Percentiles rank a stretch among this genome's conserved stretches.
phyloP scores from a whole-genome alignment of 2,797 vertebrate species.

The Lithobates sylvaticus region DNA sequence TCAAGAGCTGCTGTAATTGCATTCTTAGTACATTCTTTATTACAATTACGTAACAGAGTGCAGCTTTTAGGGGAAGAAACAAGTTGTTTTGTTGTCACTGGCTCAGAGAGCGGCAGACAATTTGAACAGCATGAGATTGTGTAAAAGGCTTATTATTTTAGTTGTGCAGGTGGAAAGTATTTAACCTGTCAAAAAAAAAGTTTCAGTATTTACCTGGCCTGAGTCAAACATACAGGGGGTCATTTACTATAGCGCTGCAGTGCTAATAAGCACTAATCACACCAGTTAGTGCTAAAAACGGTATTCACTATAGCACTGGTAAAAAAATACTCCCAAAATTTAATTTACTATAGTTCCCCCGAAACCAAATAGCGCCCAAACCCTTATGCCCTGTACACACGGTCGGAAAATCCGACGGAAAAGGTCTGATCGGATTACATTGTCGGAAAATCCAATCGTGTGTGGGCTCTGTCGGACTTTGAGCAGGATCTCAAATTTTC shows the following conservation, averaged over 20 bases:
- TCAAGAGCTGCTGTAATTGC: constrained; percentile 35
- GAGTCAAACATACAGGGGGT: background rate
- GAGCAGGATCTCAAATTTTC: too few species aligned
- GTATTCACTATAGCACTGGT: too few species aligned
- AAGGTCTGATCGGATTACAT: too few species aligned
- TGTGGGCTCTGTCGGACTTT: too few species aligned
- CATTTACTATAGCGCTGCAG: background rate
- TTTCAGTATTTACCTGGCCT: constrained; percentile 20
- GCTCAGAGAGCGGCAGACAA: constrained; percentile 36
- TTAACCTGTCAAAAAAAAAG: constrained; percentile 43
- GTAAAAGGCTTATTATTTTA: constrained; percentile 47
- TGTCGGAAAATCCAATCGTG: too few species aligned
- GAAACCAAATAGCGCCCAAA: too few species aligned
- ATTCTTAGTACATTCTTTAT: constrained; percentile 51
- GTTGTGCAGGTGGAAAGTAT: constrained; percentile 11
- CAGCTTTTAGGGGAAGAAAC: constrained; percentile 47
- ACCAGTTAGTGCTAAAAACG: too few species aligned
- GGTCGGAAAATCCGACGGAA: too few species aligned
- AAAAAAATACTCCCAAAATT: too few species aligned
- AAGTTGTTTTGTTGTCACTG: constrained; percentile 55
- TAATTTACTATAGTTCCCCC: too few species aligned
- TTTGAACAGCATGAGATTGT: constrained; percentile 43
- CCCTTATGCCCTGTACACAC: too few species aligned
- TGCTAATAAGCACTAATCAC: too few species aligned
- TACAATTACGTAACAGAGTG: constrained; percentile 43